Conservation (phyloP, 2,113 vertebrate species). For the Physeter macrocephalus region DNA sequence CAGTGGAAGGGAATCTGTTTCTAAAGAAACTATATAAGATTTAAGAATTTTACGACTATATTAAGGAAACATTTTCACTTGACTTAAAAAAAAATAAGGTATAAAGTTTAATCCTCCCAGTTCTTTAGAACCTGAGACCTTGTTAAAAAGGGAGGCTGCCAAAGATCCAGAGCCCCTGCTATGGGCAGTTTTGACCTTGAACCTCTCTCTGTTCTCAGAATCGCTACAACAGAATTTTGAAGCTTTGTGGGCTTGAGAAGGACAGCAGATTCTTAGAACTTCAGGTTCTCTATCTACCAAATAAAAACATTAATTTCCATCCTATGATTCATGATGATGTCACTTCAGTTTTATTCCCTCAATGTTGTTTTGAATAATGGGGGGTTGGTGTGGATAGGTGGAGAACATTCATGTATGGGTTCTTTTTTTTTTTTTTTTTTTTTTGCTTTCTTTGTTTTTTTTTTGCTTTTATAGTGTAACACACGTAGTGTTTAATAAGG, state of each 20-base stretch:
- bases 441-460: background rate
- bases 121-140: background rate
- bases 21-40: background rate
- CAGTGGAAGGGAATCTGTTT: background rate
- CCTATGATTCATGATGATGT: background rate
- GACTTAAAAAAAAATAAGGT: background rate
- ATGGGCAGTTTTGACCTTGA: background rate
- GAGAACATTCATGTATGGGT: background rate
- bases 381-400: no score
- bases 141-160: background rate
- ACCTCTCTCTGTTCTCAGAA: background rate
- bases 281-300: background rate
- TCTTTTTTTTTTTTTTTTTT: background rate
- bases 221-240: background rate
- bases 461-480: background rate
- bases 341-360: background rate
- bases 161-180: background rate
- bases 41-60: background rate
- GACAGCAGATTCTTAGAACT: background rate
- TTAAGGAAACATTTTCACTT: conserved; percentile 25
- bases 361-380: background rate
- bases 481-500: background rate
- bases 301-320: background rate
- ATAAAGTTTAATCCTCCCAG: background rate
- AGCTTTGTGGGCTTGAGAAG: background rate